Evolutionary conservation across 2,888 invertebrate species (phyloP).

Genomic region (Cosmopolites sordidus): DNA sequence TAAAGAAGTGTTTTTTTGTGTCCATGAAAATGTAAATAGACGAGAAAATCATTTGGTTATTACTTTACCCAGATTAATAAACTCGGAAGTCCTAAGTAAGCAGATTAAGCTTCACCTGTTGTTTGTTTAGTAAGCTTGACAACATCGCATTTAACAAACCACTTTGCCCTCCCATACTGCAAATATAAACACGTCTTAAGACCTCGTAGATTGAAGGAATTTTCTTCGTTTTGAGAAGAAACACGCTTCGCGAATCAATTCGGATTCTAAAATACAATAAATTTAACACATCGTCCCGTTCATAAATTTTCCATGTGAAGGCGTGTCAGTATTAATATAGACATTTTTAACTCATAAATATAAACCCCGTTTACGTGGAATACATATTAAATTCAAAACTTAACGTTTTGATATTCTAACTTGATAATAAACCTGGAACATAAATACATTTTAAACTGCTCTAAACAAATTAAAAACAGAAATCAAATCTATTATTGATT

Average conservation of each 20-base stretch:
- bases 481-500: no score
- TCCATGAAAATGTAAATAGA: neutral
- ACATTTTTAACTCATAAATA: no score
- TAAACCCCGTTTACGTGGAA: no score
- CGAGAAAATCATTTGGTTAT: neutral
- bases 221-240: neutral
- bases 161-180: neutral
- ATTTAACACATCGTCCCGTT: conserved; percentile 1
- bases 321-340: no score
- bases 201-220: conserved; percentile 2
- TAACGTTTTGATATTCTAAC: no score
- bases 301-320: no score
- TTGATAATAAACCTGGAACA: no score
- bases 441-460: no score
- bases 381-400: no score
- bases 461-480: no score
- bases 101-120: neutral
- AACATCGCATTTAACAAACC: conserved; percentile 1
- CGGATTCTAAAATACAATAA: conserved; percentile 8
- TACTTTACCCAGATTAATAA: neutral
- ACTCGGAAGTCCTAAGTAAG: neutral
- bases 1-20: no score
- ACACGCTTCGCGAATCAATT: conserved; percentile 3
- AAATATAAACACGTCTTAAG: conserved; percentile 12
- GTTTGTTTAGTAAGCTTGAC: conserved; percentile 6